Conservation (phyloP, 2,113 vertebrate species). For the Elaphurus davidianus region DNA sequence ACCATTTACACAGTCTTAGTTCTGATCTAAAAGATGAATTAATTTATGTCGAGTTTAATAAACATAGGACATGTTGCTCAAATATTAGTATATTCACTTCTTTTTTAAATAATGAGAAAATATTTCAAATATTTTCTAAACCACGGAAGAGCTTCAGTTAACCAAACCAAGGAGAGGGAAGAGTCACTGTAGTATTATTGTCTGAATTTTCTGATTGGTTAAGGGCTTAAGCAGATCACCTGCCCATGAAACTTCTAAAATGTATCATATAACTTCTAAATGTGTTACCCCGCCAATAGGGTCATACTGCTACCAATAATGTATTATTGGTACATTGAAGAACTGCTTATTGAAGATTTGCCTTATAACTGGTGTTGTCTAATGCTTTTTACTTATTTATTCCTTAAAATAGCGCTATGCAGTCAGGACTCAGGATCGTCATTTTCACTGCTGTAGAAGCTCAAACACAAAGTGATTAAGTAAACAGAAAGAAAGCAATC, state of each 20-base stretch:
- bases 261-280: neutral
- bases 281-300: neutral
- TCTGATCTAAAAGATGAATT: neutral
- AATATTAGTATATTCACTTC: neutral
- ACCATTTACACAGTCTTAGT: neutral
- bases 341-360: neutral
- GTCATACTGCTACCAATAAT: neutral
- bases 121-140: neutral
- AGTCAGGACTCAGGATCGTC: neutral
- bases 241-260: neutral
- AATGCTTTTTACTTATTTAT: neutral
- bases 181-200: neutral
- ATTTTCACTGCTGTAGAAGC: neutral
- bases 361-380: no score
- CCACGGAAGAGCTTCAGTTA: neutral
- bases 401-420: neutral
- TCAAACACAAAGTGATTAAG: neutral
- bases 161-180: neutral
- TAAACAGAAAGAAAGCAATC: neutral
- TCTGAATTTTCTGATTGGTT: neutral
- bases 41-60: neutral
- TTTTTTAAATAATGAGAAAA: neutral
- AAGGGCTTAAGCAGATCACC: neutral
- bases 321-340: neutral
- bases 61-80: neutral